Evolutionary conservation across 2,113 vertebrate species (phyloP).

Genomic region (Cinclus cinclus): DNA sequence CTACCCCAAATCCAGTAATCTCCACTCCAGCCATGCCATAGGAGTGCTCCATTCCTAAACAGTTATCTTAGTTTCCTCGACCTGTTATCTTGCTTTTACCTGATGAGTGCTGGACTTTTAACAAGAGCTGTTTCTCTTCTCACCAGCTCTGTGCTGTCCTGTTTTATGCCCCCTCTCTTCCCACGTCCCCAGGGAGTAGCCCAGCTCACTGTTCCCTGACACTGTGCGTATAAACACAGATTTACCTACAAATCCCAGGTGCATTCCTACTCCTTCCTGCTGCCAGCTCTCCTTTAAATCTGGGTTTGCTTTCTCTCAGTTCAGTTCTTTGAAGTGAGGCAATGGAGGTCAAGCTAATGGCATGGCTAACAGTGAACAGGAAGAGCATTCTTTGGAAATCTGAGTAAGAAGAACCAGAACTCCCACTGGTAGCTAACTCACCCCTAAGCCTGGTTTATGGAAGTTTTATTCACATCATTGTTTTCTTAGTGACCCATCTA

Average conservation of each 20-base stretch:
- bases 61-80: neutral
- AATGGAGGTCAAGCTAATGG: neutral
- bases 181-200: rapidly evolving
- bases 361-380: neutral
- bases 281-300: neutral
- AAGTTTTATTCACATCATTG: neutral
- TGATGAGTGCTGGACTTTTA: neutral
- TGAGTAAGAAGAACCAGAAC: neutral
- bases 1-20: neutral
- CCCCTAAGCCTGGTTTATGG: neutral
- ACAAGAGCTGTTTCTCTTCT: neutral
- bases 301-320: neutral
- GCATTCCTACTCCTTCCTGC: neutral
- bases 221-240: neutral
- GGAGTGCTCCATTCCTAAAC: neutral
- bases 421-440: neutral
- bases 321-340: neutral
- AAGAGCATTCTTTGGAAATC: neutral
- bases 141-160: neutral
- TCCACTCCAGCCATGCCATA: neutral
- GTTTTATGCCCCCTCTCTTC: rapidly evolving
- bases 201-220: neutral
- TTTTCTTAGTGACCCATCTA: neutral
- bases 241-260: neutral
- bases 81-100: neutral